A percentile compares a stretch with the other conserved stretches of the same genome.
Evolutionary conservation across 1,140 invertebrate genomes (phyloP).

Genomic region (Drosophila sp.): DNA sequence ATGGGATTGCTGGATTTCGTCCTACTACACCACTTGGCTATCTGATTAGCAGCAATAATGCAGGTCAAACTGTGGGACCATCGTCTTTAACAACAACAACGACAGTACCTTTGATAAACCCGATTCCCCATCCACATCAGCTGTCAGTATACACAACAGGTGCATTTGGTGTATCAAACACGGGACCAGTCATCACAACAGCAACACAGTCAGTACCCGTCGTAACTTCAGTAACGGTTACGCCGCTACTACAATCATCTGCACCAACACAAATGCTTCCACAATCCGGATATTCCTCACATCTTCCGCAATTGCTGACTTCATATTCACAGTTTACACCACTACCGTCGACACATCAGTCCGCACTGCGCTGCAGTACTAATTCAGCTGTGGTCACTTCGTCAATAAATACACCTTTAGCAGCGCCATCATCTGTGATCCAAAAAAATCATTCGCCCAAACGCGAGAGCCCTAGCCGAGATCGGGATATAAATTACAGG

Average conservation of each 20-base stretch:
- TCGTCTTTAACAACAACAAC: slow-evolving; percentile 41
- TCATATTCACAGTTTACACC: slow-evolving; percentile 53
- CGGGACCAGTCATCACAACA: slow-evolving; percentile 40
- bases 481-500: slow-evolving; percentile 94
- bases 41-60: slow-evolving; percentile 40
- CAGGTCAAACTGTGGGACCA: slow-evolving; percentile 37
- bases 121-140: slow-evolving; percentile 54
- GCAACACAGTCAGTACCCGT: slow-evolving; percentile 30
- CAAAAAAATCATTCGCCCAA: slow-evolving; percentile 88
- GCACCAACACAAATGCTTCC: slow-evolving; percentile 58
- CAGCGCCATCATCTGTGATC: slow-evolving; percentile 75
- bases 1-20: slow-evolving; percentile 51
- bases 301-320: slow-evolving; percentile 61
- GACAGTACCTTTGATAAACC: slow-evolving; percentile 39
- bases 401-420: slow-evolving; percentile 40
- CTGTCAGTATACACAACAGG: slow-evolving; percentile 43
- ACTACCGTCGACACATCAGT: slow-evolving; percentile 44
- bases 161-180: slow-evolving; percentile 35
- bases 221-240: slow-evolving; percentile 31
- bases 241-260: slow-evolving; percentile 55
- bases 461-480: slow-evolving; percentile 90
- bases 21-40: slow-evolving; percentile 69
- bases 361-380: slow-evolving; percentile 45
- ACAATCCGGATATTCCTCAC: slow-evolving; percentile 55
- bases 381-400: slow-evolving; percentile 34